Conservation (phyloP, 2,888 invertebrate genomes). For the Machimus atricapillus region DNA sequence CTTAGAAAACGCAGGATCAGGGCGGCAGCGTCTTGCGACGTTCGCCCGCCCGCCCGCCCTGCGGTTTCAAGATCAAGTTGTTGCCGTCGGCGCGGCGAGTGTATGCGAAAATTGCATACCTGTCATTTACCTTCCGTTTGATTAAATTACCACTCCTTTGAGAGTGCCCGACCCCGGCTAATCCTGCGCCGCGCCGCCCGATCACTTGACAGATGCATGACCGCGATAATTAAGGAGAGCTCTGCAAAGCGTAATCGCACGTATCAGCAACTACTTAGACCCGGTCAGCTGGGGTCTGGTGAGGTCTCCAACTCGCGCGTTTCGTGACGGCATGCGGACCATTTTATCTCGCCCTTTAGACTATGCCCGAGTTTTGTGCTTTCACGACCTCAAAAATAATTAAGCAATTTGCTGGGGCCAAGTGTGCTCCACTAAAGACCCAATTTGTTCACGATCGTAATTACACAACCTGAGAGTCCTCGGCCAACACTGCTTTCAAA, state of each 20-base stretch:
- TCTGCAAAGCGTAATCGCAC: neutral
- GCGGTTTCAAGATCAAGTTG: slow-evolving; percentile 30
- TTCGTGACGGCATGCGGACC: slow-evolving; percentile 1
- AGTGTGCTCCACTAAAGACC: neutral
- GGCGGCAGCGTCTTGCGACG: neutral
- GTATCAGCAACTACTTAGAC: slow-evolving; percentile 4
- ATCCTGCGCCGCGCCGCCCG: neutral
- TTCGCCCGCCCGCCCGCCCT: neutral
- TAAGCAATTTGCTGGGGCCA: neutral
- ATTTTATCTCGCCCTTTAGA: neutral
- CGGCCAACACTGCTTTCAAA: neutral
- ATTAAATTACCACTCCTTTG: slow-evolving; percentile 43
- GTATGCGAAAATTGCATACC: slow-evolving; percentile 45
- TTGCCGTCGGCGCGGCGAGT: slow-evolving; percentile 39
- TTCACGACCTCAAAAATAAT: neutral
- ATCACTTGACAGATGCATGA: slow-evolving; percentile 17
- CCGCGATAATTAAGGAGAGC: slow-evolving; percentile 9
- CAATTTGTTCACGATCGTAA: neutral
- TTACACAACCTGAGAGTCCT: neutral
- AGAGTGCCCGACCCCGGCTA: neutral
- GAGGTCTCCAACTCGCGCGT: neutral
- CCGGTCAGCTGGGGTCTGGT: neutral
- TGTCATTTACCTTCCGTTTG: slow-evolving; percentile 45
- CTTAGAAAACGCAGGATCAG: neutral
- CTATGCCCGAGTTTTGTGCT: neutral